Percentiles rank a stretch among this genome's conserved stretches.
phyloP scores from a whole-genome alignment of 2,888 invertebrate species.

The Lasioglossum malachurum region DNA sequence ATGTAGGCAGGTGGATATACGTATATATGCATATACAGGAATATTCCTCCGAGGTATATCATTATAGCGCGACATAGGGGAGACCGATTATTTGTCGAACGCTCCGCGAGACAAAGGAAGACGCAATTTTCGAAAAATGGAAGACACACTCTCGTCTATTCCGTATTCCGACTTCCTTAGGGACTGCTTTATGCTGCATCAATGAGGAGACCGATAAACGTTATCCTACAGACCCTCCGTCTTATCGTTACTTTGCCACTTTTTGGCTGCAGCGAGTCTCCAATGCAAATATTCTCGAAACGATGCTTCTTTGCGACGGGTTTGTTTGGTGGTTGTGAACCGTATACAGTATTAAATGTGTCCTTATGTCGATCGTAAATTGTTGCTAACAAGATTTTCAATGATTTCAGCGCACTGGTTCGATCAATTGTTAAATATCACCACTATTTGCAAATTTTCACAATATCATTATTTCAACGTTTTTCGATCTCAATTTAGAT shows the following conservation, averaged over 20 bases:
- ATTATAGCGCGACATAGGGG: conserved; percentile 58
- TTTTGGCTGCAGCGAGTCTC: not conserved
- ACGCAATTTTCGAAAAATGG: conserved; percentile 14
- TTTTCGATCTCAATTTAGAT: too few relatives aligned
- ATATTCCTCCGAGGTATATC: conserved; percentile 68
- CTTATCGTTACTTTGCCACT: not conserved
- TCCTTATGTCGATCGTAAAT: too few relatives aligned
- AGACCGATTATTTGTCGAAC: conserved; percentile 63
- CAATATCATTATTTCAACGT: too few relatives aligned
- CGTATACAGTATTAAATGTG: too few relatives aligned
- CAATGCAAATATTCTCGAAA: not conserved
- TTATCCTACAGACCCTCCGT: not conserved
- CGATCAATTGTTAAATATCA: too few relatives aligned
- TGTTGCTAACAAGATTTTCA: too few relatives aligned
- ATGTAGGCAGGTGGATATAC: conserved; percentile 59
- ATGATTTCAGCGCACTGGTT: too few relatives aligned
- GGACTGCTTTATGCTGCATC: not conserved
- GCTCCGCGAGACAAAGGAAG: conserved; percentile 52
- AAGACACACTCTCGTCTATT: conserved; percentile 14
- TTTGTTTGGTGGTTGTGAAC: not conserved
- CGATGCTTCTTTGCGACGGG: too few relatives aligned
- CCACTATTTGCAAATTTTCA: too few relatives aligned
- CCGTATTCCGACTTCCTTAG: not conserved
- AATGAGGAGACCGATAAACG: not conserved
- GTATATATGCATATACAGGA: not conserved